Percentiles rank a stretch among this genome's conserved stretches.
Evolutionary conservation across 1,140 invertebrate species (phyloP).

Genomic region (Leptinotarsa undecemlineata): DNA sequence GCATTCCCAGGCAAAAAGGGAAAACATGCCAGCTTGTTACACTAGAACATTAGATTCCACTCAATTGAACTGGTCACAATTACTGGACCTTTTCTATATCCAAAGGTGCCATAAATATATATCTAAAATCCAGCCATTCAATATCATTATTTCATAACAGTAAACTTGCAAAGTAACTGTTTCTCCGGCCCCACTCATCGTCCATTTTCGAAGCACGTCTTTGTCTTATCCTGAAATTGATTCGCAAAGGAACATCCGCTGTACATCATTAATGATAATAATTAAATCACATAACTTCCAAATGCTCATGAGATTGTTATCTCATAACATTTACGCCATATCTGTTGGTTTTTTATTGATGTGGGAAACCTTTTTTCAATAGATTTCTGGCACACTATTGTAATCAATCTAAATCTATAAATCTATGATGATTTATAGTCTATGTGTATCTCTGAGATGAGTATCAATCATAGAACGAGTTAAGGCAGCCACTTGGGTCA

Average conservation of each 20-base stretch:
- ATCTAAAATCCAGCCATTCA: not conserved
- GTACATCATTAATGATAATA: slow-evolving; percentile 7
- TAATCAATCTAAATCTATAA: slow-evolving; percentile 14
- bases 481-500: not conserved
- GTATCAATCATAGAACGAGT: slow-evolving; percentile 15
- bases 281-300: slow-evolving; percentile 14
- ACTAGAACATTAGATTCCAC: not conserved
- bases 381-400: slow-evolving; percentile 5
- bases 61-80: not conserved
- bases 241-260: slow-evolving; percentile 7
- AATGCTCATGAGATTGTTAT: slow-evolving; percentile 11
- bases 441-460: not conserved
- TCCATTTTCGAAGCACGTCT: slow-evolving; percentile 6
- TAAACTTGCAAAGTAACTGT: slow-evolving; percentile 12
- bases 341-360: slow-evolving; percentile 10
- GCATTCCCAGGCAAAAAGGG: not conserved
- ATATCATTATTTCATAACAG: slow-evolving; percentile 19
- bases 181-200: not conserved
- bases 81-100: not conserved
- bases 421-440: slow-evolving; percentile 17
- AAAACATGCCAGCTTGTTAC: not conserved
- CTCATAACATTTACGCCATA: not conserved
- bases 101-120: slow-evolving; percentile 11
- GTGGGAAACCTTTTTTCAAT: slow-evolving; percentile 15
- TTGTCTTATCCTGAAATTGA: not conserved